phyloP scores from a whole-genome alignment of 37 sponge, comb jelly and placozoan species.

The Spongilla lacustris region DNA sequence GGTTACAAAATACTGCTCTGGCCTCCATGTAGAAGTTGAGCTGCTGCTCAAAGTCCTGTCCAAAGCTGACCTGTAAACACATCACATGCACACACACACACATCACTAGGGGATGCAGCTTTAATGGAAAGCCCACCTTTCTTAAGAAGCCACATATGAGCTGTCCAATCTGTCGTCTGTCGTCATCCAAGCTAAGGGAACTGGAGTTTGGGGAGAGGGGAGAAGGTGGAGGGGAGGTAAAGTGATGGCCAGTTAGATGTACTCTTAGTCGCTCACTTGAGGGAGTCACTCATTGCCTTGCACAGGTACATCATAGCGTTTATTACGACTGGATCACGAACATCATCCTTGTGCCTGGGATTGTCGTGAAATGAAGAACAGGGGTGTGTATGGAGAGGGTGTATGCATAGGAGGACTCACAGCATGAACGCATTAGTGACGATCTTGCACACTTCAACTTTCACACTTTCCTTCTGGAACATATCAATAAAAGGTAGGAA shows the following conservation, averaged over 20 bases:
- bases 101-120: not conserved
- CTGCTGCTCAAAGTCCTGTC: conserved; percentile 97
- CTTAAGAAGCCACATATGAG: conserved; percentile 70
- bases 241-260: not conserved
- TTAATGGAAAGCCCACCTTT: conserved; percentile 38
- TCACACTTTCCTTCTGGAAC: conserved; percentile 92
- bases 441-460: conserved; percentile 90
- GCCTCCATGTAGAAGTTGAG: conserved; percentile 96
- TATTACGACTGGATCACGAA: conserved; percentile 87
- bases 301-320: conserved; percentile 93
- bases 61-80: conserved; percentile 67
- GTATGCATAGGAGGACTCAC: no score
- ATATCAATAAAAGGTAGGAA: conserved; percentile 97
- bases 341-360: conserved; percentile 34
- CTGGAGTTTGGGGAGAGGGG: conserved; percentile 23
- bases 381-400: not conserved
- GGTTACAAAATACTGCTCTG: conserved; percentile 84
- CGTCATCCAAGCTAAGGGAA: conserved; percentile 91
- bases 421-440: conserved; percentile 63
- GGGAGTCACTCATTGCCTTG: conserved; percentile 89
- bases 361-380: not conserved
- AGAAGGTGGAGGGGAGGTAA: not conserved
- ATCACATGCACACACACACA: not conserved
- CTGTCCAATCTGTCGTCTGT: conserved; percentile 75
- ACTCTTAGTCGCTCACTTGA: conserved; percentile 72